Evolutionary conservation across 2,888 invertebrate species (phyloP), one percentile per base, ranked within the genome.

Genomic region (Cerceris ruficornis): DNA sequence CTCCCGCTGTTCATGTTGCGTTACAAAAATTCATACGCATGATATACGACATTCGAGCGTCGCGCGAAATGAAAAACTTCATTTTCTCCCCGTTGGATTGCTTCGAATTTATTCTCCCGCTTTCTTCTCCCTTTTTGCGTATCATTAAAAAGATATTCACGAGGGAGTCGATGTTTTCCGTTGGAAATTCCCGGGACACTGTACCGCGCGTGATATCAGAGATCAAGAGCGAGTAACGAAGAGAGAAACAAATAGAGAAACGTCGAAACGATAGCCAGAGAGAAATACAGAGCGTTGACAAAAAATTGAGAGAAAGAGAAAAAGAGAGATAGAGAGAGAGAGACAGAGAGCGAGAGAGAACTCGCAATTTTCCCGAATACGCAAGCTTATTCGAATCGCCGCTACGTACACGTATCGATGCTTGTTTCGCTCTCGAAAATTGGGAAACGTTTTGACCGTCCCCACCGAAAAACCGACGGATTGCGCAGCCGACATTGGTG

Each of bases 361-460:
- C 57, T 4, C 28, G 28, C 43, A 54, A 43, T 54, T 57, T 69
- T 69, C 43, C 57, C 7, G 42, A 8, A 41, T 5, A 59, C 7
- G 9, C 6, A 7, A 13, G 8, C 7, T n/a, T n/a, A 11, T 13
- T 6, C 58, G 28, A 15, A 58, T 58, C 59, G 59, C 8, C 59
- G 42, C 11, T 7, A 54, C n/a, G 42, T 70, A 65, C 52, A 62
- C 28, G 28, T 59, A 42, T 75, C 71, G 64, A 78, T 78, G 64
- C 55, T 66, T 69, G 78, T 64, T 49, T 55, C 57, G 54, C 7
- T n/a, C 13, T 15, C 43, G 80, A 64, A 80, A 80, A 83, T 68
- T 62, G 69, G 60, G 52, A 65, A 75, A 74, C 60, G 49, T 70
- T 75, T 75, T 54, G 54, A 41, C 17, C 70, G 52, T 59, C 42